phyloP scores from a whole-genome alignment of 2,888 invertebrate species.

The Caenorhabditis drosophilae region DNA sequence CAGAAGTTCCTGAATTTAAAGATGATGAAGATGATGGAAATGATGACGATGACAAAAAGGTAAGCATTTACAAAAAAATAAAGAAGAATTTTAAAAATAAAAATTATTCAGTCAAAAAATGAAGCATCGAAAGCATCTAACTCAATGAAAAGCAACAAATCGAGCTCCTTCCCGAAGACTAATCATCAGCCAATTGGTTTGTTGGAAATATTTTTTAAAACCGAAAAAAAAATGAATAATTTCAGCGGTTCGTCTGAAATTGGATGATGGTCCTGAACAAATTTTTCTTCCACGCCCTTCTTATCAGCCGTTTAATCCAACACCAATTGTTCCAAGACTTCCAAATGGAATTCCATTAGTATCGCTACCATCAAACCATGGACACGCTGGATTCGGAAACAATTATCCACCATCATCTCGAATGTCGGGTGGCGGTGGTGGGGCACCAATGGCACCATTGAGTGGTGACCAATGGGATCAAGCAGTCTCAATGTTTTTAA shows the following conservation, averaged over 20 bases:
- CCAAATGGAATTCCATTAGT: conserved; percentile 44
- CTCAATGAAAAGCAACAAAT: too few species aligned
- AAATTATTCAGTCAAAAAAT: too few species aligned
- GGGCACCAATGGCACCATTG: not conserved
- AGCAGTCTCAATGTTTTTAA: conserved; percentile 35
- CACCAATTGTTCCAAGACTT: conserved; percentile 39
- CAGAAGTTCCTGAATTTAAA: too few species aligned
- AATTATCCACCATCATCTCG: conserved; percentile 7
- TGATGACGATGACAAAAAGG: too few species aligned
- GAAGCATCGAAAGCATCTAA: too few species aligned
- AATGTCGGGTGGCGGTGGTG: conserved; percentile 17
- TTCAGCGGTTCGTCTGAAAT: not conserved
- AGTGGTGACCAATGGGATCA: conserved; percentile 34
- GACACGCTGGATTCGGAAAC: conserved; percentile 42
- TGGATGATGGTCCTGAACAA: conserved; percentile 28
- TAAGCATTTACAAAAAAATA: too few species aligned
- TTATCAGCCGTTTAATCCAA: not conserved
- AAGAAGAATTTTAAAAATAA: too few species aligned
- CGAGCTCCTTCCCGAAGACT: too few species aligned
- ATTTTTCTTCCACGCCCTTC: conserved; percentile 24
- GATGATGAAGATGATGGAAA: too few species aligned
- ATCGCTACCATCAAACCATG: conserved; percentile 37
- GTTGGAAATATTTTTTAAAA: too few species aligned
- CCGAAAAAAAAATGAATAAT: too few species aligned
- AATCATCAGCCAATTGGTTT: too few species aligned